These are phyloP conservation scores for Trachymyrmex cornetzi DNA, from an alignment of 1,140 invertebrate species.

Conservation along the genomic window DNA sequence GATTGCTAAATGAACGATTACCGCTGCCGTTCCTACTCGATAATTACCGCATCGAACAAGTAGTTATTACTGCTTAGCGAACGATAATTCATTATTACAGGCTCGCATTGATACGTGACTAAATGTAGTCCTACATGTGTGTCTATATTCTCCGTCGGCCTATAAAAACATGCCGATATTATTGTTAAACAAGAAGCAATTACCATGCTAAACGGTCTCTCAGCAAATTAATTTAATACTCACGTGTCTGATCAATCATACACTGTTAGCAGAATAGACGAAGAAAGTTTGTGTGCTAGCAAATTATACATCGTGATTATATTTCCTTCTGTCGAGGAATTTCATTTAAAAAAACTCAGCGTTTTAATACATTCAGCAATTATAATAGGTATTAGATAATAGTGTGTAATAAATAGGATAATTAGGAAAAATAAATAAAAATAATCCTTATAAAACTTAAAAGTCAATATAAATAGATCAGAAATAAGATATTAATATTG, in stretches of 20 bases:
- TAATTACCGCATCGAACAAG: slow-evolving; percentile 58
- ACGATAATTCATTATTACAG: slow-evolving; percentile 62
- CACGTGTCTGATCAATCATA: background rate
- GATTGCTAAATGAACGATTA: slow-evolving; percentile 61
- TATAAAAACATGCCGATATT: slow-evolving; percentile 32
- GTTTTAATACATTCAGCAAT: background rate
- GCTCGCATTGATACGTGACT: slow-evolving; percentile 31
- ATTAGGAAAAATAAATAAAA: background rate
- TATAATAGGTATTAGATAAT: background rate
- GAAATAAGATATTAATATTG: slow-evolving; percentile 1
- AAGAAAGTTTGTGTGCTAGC: slow-evolving; percentile 9
- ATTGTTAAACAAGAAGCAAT: slow-evolving; percentile 52
- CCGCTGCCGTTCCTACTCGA: slow-evolving; percentile 30
- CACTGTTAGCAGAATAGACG: background rate
- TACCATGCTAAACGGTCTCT: slow-evolving; percentile 1
- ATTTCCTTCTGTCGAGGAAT: background rate
- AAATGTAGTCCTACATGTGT: background rate
- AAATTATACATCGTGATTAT: background rate
- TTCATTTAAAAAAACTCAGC: background rate
- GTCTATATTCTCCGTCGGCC: background rate
- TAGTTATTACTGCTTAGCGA: slow-evolving; percentile 47
- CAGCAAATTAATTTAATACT: slow-evolving; percentile 36
- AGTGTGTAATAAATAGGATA: background rate
- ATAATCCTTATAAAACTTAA: background rate
- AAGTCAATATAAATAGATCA: background rate